Conservation (phyloP, 2,797 vertebrate species). For the Lacerta agilis region DNA sequence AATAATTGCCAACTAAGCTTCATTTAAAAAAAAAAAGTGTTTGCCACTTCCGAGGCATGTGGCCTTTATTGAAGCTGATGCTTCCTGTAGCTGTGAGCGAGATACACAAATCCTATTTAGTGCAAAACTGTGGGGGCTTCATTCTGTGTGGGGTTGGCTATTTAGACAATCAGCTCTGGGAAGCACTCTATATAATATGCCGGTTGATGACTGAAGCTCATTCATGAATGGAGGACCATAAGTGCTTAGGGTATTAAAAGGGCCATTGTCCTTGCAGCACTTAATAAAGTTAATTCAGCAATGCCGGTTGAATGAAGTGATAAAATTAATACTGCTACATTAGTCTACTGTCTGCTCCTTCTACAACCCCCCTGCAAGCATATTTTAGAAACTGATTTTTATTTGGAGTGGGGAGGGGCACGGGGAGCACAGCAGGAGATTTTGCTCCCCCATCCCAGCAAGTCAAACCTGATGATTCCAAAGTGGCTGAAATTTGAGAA, state of each 20-base stretch:
- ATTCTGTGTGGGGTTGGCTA: constrained; percentile 24
- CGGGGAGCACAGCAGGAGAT: no score
- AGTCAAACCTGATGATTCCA: neutral
- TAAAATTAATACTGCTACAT: neutral
- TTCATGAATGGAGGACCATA: neutral
- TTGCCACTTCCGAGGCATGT: neutral
- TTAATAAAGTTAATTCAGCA: constrained; percentile 22
- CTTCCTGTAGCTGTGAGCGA: constrained; percentile 35
- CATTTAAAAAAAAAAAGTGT: constrained; percentile 1
- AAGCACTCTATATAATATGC: constrained; percentile 8
- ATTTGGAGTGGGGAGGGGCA: neutral
- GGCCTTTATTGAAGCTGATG: constrained; percentile 58
- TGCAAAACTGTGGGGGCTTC: constrained; percentile 24
- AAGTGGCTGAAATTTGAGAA: neutral
- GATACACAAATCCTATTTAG: constrained; percentile 55
- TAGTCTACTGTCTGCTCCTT: neutral
- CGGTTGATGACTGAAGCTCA: constrained; percentile 14
- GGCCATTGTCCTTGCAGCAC: neutral
- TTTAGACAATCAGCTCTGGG: neutral
- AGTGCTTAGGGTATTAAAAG: neutral
- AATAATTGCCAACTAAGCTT: constrained; percentile 44
- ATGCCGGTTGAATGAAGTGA: neutral
- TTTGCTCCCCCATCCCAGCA: neutral
- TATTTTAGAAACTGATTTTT: no score
- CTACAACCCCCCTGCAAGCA: neutral